These are phyloP conservation scores for Parnassius apollo DNA, from an alignment of 2,888 invertebrate species.

Conservation along the genomic window DNA sequence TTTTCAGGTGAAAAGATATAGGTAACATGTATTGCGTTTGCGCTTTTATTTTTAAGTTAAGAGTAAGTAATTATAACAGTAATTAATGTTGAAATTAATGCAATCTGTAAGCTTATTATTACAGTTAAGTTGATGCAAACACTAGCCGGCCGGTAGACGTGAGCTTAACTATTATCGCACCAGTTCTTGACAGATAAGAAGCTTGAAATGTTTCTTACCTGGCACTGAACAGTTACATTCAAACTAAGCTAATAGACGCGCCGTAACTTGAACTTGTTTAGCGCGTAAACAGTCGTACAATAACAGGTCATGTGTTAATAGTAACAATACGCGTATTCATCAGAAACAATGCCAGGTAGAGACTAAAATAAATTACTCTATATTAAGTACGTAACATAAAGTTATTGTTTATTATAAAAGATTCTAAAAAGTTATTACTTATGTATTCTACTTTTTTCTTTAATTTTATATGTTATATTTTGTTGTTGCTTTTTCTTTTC, in stretches of 20 bases:
- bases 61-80: too few relatives aligned
- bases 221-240: slow-evolving; percentile 25
- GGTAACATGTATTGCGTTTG: neutral
- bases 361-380: neutral
- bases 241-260: slow-evolving; percentile 25
- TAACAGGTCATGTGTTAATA: slow-evolving; percentile 25
- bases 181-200: slow-evolving; percentile 28
- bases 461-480: too few relatives aligned
- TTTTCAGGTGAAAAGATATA: neutral
- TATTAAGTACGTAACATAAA: too few relatives aligned
- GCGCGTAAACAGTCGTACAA: slow-evolving; percentile 20
- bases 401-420: too few relatives aligned
- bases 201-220: slow-evolving; percentile 21
- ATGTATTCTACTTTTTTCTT: too few relatives aligned
- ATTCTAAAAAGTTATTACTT: too few relatives aligned
- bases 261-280: slow-evolving; percentile 17
- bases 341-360: slow-evolving; percentile 8
- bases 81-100: too few relatives aligned
- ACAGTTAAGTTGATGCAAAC: slow-evolving; percentile 9
- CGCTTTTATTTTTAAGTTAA: too few relatives aligned
- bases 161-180: slow-evolving; percentile 25
- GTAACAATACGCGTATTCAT: slow-evolving; percentile 19
- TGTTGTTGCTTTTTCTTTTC: too few relatives aligned
- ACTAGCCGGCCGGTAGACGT: slow-evolving; percentile 17
- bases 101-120: slow-evolving; percentile 1